A percentile compares a stretch with the other conserved stretches of the same genome.
Evolutionary conservation across 1,140 invertebrate genomes (phyloP).

Genomic region (Potamilus streckersoni): DNA sequence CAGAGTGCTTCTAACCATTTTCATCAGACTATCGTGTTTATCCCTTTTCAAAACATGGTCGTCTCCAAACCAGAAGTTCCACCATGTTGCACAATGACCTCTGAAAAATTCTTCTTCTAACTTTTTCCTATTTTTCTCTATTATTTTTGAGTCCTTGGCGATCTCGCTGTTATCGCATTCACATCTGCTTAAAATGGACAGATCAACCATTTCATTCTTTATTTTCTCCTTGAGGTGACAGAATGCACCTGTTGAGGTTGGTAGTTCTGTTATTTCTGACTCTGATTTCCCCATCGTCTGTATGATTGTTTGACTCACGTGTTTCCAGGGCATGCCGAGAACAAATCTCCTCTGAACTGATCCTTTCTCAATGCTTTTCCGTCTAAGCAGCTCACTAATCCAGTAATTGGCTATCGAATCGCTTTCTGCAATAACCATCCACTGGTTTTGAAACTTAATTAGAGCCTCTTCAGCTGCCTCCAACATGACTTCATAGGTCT

Average conservation of each 20-base stretch:
- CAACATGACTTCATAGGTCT: conserved; percentile 45
- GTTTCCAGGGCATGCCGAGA: conserved; percentile 39
- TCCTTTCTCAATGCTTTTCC: conserved; percentile 25
- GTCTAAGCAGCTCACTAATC: conserved; percentile 34
- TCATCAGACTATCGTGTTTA: conserved; percentile 27
- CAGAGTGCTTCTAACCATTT: conserved; percentile 27
- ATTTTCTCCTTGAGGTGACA: conserved; percentile 37
- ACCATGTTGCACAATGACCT: conserved; percentile 43
- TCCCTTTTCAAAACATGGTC: conserved; percentile 42
- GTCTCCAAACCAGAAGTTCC: conserved; percentile 45
- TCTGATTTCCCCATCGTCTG: conserved; percentile 18
- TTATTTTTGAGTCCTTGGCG: conserved; percentile 8
- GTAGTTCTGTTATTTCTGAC: conserved; percentile 27
- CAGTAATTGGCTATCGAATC: conserved; percentile 35
- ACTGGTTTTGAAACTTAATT: conserved; percentile 44
- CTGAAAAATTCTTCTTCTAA: conserved; percentile 43
- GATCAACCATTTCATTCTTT: conserved; percentile 41
- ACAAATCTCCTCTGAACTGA: conserved; percentile 26
- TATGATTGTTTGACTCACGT: conserved; percentile 35
- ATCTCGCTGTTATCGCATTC: conserved; percentile 33
- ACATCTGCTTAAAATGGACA: conserved; percentile 42
- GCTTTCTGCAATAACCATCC: conserved; percentile 43
- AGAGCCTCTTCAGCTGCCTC: conserved; percentile 49
- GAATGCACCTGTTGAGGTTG: conserved; percentile 41
- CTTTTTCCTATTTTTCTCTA: conserved; percentile 16